Conservation (phyloP, 2,113 vertebrate genomes). For the Nyctibius bracteatus region DNA sequence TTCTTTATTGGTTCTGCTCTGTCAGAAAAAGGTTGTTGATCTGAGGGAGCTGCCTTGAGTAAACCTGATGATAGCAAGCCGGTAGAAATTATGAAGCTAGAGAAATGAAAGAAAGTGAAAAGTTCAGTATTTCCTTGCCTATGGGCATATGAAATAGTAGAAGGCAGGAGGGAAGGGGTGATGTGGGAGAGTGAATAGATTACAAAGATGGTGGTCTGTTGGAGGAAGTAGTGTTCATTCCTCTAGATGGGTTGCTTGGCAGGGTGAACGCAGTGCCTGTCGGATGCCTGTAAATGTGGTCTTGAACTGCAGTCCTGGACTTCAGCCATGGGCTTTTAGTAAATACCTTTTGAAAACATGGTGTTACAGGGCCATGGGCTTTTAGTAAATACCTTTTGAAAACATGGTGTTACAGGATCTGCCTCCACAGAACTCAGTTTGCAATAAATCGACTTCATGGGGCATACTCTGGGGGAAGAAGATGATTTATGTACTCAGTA, state of each 20-base stretch:
- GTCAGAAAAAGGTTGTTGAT: not conserved
- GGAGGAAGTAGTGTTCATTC: not conserved
- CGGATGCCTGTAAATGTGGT: not conserved
- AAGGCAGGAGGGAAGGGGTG: not conserved
- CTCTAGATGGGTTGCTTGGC: not conserved
- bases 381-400: not conserved
- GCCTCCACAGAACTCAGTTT: not conserved
- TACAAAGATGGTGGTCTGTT: not conserved
- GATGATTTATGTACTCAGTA: not conserved
- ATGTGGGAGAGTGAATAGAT: not conserved
- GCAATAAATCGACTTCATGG: not conserved
- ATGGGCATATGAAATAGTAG: not conserved
- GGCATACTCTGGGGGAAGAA: not conserved
- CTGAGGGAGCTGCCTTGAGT: not conserved
- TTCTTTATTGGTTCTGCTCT: not conserved
- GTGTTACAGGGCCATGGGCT: not conserved
- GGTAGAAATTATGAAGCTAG: not conserved
- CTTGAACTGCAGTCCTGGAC: not conserved
- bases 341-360: not conserved
- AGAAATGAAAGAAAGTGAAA: not conserved
- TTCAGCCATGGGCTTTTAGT: not conserved
- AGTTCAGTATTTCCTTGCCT: not conserved
- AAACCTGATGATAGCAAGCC: not conserved
- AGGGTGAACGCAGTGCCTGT: not conserved
- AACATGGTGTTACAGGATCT: not conserved